These are phyloP conservation scores for Hypercompe scribonia DNA, from an alignment of 2,888 invertebrate genomes.

Conservation along the genomic window DNA sequence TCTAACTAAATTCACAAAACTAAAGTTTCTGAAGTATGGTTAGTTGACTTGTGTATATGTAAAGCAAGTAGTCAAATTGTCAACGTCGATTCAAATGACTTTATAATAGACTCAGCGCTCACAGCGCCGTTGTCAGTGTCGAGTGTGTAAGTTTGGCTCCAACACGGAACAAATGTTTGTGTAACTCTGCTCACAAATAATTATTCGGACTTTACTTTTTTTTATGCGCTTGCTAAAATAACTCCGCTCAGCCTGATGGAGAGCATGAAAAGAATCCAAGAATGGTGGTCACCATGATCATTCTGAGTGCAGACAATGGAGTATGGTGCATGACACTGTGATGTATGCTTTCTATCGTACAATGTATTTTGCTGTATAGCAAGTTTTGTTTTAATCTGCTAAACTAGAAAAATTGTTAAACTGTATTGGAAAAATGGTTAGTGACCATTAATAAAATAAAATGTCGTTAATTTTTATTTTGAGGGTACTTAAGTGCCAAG, in stretches of 20 bases:
- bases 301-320: too few species aligned
- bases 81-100: not conserved
- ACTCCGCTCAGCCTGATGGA: too few species aligned
- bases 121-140: not conserved
- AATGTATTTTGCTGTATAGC: not conserved
- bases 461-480: not conserved
- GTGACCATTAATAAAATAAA: not conserved
- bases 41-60: not conserved
- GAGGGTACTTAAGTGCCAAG: not conserved
- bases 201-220: not conserved
- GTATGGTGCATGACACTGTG: too few species aligned
- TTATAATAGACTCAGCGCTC: not conserved
- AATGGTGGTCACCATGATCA: too few species aligned
- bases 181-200: constrained; percentile 20
- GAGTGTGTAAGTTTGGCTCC: not conserved
- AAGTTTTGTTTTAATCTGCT: not conserved
- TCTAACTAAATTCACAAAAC: constrained; percentile 47
- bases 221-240: too few species aligned
- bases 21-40: not conserved
- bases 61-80: not conserved
- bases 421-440: not conserved
- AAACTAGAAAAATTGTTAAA: not conserved
- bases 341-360: not conserved
- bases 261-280: too few species aligned
- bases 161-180: not conserved